Evolutionary conservation across 2,888 invertebrate genomes (phyloP).

Genomic region (Athrips mouffetella): DNA sequence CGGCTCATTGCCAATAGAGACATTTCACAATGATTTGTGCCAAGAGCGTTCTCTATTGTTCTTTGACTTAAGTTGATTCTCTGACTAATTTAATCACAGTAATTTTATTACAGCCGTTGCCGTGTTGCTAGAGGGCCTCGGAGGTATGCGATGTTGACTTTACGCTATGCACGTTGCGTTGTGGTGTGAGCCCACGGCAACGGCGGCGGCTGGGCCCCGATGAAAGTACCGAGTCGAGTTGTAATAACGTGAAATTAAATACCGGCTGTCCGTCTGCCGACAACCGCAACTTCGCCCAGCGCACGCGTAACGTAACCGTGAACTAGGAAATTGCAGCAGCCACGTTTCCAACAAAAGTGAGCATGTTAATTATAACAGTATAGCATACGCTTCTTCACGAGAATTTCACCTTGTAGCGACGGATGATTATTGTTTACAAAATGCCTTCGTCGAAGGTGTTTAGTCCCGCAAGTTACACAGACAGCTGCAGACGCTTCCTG

Average conservation of each 20-base stretch:
- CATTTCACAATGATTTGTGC: slow-evolving; percentile 54
- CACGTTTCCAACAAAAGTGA: slow-evolving; percentile 9
- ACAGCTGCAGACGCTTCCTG: slow-evolving; percentile 68
- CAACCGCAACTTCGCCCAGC: slow-evolving; percentile 50
- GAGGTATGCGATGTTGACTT: slow-evolving; percentile 31
- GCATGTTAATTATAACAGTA: slow-evolving; percentile 1
- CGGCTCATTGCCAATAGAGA: slow-evolving; percentile 48
- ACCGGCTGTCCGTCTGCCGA: slow-evolving; percentile 51
- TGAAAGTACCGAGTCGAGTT: slow-evolving; percentile 53
- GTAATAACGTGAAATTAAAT: slow-evolving; percentile 66
- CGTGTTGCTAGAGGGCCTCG: neutral
- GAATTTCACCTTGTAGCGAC: slow-evolving; percentile 11
- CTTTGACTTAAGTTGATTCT: neutral
- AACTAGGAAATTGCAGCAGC: slow-evolving; percentile 46
- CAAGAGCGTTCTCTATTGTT: slow-evolving; percentile 14
- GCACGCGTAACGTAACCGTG: slow-evolving; percentile 55
- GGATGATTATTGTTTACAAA: slow-evolving; percentile 20
- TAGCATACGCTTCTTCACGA: neutral
- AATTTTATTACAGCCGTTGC: neutral
- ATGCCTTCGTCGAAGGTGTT: slow-evolving; percentile 24
- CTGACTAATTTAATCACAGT: neutral
- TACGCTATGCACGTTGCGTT: slow-evolving; percentile 51
- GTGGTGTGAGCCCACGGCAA: slow-evolving; percentile 30
- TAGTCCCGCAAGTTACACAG: slow-evolving; percentile 27
- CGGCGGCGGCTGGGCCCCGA: slow-evolving; percentile 45